phyloP scores from a whole-genome alignment of 1,140 invertebrate species.

The Bombus affinis region DNA sequence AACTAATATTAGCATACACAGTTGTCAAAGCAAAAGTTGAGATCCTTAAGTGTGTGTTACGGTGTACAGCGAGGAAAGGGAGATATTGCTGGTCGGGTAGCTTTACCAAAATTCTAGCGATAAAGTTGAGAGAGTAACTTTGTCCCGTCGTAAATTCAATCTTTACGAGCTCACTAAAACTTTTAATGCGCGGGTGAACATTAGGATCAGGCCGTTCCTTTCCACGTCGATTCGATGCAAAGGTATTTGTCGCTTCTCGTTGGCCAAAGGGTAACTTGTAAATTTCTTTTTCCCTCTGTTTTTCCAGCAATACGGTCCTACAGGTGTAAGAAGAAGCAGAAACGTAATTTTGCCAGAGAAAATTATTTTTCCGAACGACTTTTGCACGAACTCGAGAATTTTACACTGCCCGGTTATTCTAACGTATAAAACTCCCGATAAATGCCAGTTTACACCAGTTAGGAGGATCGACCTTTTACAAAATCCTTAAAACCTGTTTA shows the following conservation, averaged over 20 bases:
- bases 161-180: slow-evolving; percentile 38
- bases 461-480: not conserved
- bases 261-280: too few species aligned
- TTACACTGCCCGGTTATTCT: not conserved
- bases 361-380: not conserved
- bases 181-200: slow-evolving; percentile 19
- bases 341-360: not conserved
- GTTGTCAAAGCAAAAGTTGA: too few species aligned
- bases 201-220: slow-evolving; percentile 14
- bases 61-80: not conserved
- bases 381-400: not conserved
- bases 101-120: slow-evolving; percentile 30
- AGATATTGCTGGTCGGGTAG: too few species aligned
- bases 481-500: not conserved
- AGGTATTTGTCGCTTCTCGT: not conserved
- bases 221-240: not conserved
- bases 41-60: too few species aligned
- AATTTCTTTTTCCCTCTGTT: not conserved
- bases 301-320: not conserved
- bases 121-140: slow-evolving; percentile 12
- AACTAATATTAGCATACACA: too few species aligned
- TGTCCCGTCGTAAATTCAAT: slow-evolving; percentile 22
- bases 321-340: not conserved
- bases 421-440: not conserved
- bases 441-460: not conserved